Base-by-base conservation (phyloP, 2,888 invertebrate genomes). In the Brachypalpus laphriformis region DNA sequence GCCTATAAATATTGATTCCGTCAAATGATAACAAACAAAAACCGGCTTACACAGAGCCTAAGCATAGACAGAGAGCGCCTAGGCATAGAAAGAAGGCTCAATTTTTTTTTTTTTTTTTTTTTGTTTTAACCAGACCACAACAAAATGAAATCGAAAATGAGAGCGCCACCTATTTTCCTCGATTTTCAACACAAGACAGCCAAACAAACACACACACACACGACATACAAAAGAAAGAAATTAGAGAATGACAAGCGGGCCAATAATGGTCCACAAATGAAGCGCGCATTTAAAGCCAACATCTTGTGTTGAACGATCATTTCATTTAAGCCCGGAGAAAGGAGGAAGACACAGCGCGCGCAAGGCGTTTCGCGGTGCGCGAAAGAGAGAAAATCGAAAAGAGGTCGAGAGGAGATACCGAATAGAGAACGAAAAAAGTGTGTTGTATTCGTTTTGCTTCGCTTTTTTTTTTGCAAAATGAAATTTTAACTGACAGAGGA, bases 321-420 rank as follows among this genome's bases (percentile, higher is more conserved):
- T 80, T 75, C 56, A 74, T 74, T 74, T 57, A 54, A 71, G 59
- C 61, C 49, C 34, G 70, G 75, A 80, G 85, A 80, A 85, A 85
- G 71, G 86, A 87, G 88, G 86, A 89, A 88, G 89, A 88, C 82
- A 87, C 88, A 90, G 59, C 8, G 8, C 2, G n/a, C n/a, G n/a
- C n/a, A n/a, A n/a, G n/a, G n/a, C n/a, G n/a, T n/a, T n/a, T n/a
- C n/a, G n/a, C n/a, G n/a, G n/a, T n/a, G 87, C 61, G 14, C 37
- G 51, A 70, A 68, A 66, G 76, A 83, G 82, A 82, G 86, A 87
- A 87, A 72, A 86, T 61, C 77, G 81, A 87, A 88, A 87, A 87
- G 82, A 82, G 83, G 87, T 87, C 85, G 66, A 47, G 71, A 76
- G 47, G 66, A 47, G 66, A 59, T 61, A 71, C 54, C 57, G 80